Evolutionary conservation across 1,140 invertebrate genomes (phyloP).

Genomic region (Platyura marginata): DNA sequence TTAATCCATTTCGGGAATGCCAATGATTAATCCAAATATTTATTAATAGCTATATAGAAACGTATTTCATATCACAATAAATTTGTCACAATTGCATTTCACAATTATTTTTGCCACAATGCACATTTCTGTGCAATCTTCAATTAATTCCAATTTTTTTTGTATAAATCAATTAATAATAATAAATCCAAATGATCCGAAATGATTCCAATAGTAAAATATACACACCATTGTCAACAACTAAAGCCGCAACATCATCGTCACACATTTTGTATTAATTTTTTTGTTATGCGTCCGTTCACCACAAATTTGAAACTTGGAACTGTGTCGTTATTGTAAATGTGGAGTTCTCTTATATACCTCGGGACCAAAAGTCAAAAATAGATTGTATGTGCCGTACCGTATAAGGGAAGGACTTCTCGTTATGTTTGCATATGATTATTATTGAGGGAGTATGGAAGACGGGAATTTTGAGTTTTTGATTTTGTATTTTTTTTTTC

Average conservation of each 20-base stretch:
- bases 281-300: conserved; percentile 1
- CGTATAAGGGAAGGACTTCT: conserved; percentile 1
- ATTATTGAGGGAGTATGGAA: background rate
- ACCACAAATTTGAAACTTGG: conserved; percentile 4
- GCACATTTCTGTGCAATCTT: no score
- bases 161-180: background rate
- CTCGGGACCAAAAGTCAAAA: background rate
- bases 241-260: conserved; percentile 79
- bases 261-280: conserved; percentile 55
- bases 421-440: background rate
- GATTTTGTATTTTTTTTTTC: background rate
- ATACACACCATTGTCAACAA: conserved; percentile 73
- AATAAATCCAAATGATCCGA: no score
- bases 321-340: background rate
- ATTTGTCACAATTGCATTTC: no score
- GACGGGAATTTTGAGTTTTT: background rate
- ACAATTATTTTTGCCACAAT: no score
- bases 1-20: no score
- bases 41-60: no score
- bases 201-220: conserved; percentile 25
- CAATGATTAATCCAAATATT: no score
- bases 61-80: no score
- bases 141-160: background rate
- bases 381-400: conserved; percentile 1
- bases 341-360: conserved; percentile 3